Evolutionary conservation across 2,797 vertebrate species (phyloP), one percentile per base, ranked within the genome.

Genomic region (Craterocephalus amniculus): DNA sequence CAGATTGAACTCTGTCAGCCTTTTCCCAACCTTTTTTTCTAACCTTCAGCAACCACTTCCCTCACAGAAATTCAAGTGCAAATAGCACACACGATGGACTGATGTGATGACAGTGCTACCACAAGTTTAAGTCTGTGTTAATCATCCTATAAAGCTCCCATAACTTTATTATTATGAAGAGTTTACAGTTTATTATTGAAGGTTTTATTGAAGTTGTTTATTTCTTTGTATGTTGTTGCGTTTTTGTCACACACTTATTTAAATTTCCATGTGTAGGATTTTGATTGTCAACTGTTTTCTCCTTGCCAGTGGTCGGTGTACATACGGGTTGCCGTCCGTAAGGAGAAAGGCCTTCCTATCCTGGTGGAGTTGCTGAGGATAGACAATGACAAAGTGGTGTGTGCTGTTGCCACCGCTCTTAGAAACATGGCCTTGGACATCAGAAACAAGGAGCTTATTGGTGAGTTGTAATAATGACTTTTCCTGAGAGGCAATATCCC

Each of bases 351-450:
- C 76, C 90, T 99, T 83, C 98, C 98, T 7, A 99, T 99, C 68
- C 85, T 99, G 52, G 98, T 99, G 94, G 98, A 99, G 76, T 92
- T 99, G 78, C 95, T 99, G 81, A 96, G 98, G 89, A 98, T 99
- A 95, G 97, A 99, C 92, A 99, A 98, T 6, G 98, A 99, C 90
- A 96, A 97, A 38, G 98, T 99, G 79, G 98, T 99, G 54, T 99
- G 98, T 67, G 98, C 98, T 0, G 98, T 99, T 70, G 98, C 98
- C 82, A 99, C 98, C 1, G 97, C 98, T 11, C 96, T 99, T 83
- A 93, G 98, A 83, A 99, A 99, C 88, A 99, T 99, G 98, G 97
- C 98, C 80, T 92, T 99, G 93, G 98, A 99, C 89, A 96, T 99
- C 88, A 95, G 98, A 93, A 99, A 99, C 92, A 99, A 99, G 90